Evolutionary conservation across 1,140 invertebrate species (phyloP).

Genomic region (Papilio helenus): DNA sequence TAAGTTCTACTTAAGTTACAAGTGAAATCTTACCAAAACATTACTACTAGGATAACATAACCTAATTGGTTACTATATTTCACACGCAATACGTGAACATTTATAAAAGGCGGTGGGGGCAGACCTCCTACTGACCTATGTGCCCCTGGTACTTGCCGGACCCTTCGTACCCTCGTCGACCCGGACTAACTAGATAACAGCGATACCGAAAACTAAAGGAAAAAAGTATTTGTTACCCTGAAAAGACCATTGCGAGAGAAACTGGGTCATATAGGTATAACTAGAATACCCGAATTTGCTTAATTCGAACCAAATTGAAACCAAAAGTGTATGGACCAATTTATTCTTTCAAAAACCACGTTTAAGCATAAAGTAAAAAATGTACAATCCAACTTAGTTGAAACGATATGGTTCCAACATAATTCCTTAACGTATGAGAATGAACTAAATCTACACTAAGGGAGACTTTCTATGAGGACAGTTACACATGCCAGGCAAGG

Average conservation of each 20-base stretch:
- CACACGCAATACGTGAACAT: conserved; percentile 58
- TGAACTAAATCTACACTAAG: not conserved
- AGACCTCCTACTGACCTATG: conserved; percentile 61
- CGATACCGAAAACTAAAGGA: conserved; percentile 75
- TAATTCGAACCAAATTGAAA: not conserved
- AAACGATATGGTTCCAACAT: not conserved
- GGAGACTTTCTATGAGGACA: not conserved
- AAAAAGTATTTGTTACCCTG: conserved; percentile 73
- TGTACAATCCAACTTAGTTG: not conserved
- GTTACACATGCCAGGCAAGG: conserved; percentile 23
- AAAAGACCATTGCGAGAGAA: conserved; percentile 64
- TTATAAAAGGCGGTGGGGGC: conserved; percentile 68
- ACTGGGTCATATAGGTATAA: conserved; percentile 70
- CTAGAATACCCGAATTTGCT: not conserved
- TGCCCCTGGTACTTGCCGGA: conserved; percentile 64
- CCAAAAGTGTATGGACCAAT: not conserved
- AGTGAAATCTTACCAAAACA: conserved; percentile 53
- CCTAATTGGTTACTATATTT: conserved; percentile 69
- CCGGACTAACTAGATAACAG: conserved; percentile 77
- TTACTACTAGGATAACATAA: conserved; percentile 63
- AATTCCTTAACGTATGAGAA: not conserved
- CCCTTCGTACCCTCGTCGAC: conserved; percentile 76
- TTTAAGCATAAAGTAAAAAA: not conserved
- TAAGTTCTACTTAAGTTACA: not conserved
- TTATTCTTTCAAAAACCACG: not conserved